These are phyloP conservation scores for Trachelipus rathkii DNA, from an alignment of 1,140 invertebrate species.

Conservation along the genomic window DNA sequence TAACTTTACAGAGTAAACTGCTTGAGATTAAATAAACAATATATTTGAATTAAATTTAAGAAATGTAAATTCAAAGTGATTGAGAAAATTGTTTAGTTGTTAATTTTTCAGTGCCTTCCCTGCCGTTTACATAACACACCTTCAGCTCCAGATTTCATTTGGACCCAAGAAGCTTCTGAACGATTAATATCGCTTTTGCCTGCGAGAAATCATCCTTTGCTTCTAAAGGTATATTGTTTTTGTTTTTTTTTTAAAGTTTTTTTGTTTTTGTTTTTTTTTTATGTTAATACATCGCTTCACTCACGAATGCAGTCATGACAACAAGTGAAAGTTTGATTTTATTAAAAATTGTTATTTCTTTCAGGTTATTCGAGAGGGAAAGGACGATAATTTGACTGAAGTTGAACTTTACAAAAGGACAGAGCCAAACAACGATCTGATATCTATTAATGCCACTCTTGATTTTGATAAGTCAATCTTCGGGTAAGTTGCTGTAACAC, in stretches of 20 bases:
- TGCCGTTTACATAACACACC: slow-evolving; percentile 36
- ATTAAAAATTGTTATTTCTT: background rate
- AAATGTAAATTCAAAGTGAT: too few relatives aligned
- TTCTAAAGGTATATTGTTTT: slow-evolving; percentile 29
- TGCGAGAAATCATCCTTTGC: slow-evolving; percentile 21
- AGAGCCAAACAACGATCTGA: slow-evolving; percentile 56
- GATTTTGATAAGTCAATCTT: slow-evolving; percentile 51
- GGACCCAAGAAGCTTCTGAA: slow-evolving; percentile 28
- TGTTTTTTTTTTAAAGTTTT: background rate
- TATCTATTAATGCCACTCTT: slow-evolving; percentile 61
- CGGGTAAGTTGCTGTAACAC: slow-evolving; percentile 30
- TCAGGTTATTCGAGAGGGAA: slow-evolving; percentile 21
- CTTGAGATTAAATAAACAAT: too few relatives aligned
- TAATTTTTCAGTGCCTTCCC: slow-evolving; percentile 25
- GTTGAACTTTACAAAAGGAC: slow-evolving; percentile 62
- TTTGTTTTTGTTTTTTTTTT: background rate
- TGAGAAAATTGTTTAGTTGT: background rate
- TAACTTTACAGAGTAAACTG: too few relatives aligned
- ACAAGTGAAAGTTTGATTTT: background rate
- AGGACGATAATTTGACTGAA: slow-evolving; percentile 46
- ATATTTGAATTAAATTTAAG: too few relatives aligned
- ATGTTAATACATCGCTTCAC: background rate
- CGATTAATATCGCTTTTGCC: slow-evolving; percentile 26
- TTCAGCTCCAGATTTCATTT: slow-evolving; percentile 13
- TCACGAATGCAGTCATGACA: too few relatives aligned